Base-by-base conservation (phyloP, 2,113 vertebrate species). In the Vombatus ursinus region DNA sequence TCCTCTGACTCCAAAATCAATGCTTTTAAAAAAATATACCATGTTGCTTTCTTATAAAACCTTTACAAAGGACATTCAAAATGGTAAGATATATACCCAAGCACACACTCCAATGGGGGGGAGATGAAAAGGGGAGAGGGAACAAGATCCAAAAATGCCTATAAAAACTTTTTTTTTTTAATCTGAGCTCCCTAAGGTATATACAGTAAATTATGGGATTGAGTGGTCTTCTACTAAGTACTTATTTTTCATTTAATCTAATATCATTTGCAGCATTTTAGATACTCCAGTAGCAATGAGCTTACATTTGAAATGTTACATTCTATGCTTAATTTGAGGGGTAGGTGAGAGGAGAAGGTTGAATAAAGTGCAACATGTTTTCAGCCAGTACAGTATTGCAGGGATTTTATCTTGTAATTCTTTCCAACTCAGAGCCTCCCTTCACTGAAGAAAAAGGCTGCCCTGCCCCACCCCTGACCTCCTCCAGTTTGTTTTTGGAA, bases 401-500 rank as follows among this genome's bases (percentile, higher is more conserved):
- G 26, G 57, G 52, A 95, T 49, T 94, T 90, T 91, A 96, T 96
- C 96, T 95, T 96, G 47, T 96, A 94, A 97, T 97, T 97, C 97
- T 94, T 97, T 97, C 97, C 96, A 97, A 97, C 94, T 96, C 92
- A 97, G 98, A 98, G 97, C 93, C 92, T 98, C 95, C 95, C 96
- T 97, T 97, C 96, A 77, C 93, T 54, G 14, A 97, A 95, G 98
- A 95, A 95, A 95, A 97, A 96, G 94, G 94, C 96, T 97, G 97
- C 97, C 97, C 97, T 93, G 90, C 95, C 97, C 98, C 97, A 97
- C 96, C 97, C 97, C 98, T 97, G 96, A 97, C 98, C 98, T 97
- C 98, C 97, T 97, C 89, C 97, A 94, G 97, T 97, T 96, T 94
- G 97, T 92, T 97, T 95, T 97, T 98, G 98, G 98, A 98, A 98